Percentiles rank a stretch among this genome's conserved stretches.
Evolutionary conservation across 2,888 invertebrate species (phyloP).

Genomic region (Oligia fasciuncula): DNA sequence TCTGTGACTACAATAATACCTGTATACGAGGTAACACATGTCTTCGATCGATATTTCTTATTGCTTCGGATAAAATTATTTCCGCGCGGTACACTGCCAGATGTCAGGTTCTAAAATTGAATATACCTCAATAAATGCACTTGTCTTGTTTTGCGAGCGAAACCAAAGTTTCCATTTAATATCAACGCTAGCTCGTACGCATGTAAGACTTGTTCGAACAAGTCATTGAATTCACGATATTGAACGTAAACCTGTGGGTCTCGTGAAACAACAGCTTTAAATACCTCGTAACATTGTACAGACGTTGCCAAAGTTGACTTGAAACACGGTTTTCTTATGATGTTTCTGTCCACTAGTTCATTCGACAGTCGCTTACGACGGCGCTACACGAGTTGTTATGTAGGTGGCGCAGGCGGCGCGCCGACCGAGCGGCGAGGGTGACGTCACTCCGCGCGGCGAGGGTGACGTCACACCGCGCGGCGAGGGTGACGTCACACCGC

Average conservation of each 20-base stretch:
- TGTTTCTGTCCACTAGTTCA: conserved; percentile 59
- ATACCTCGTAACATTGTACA: conserved; percentile 52
- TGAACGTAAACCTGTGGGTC: conserved; percentile 12
- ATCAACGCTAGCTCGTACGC: conserved; percentile 39
- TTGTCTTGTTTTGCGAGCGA: conserved; percentile 37
- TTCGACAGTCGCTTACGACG: conserved; percentile 15
- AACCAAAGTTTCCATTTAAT: conserved; percentile 32
- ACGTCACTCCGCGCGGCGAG: neutral
- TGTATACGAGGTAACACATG: conserved; percentile 2
- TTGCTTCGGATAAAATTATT: neutral
- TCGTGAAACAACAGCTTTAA: conserved; percentile 54
- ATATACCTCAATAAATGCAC: conserved; percentile 11
- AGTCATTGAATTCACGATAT: neutral
- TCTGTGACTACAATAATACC: neutral
- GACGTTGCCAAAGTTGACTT: conserved; percentile 55
- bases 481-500: too few relatives aligned
- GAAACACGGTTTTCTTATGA: conserved; percentile 59
- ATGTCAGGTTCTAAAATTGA: conserved; percentile 3
- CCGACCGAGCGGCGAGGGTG: neutral
- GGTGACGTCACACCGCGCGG: too few relatives aligned
- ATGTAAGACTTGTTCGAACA: conserved; percentile 7
- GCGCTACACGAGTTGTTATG: neutral
- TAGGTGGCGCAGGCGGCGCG: neutral
- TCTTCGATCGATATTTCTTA: conserved; percentile 1
- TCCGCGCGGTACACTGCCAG: conserved; percentile 25